A percentile compares a stretch with the other conserved stretches of the same genome.
Conservation (phyloP, 2,113 vertebrate genomes). For the Pongo pygmaeus region DNA sequence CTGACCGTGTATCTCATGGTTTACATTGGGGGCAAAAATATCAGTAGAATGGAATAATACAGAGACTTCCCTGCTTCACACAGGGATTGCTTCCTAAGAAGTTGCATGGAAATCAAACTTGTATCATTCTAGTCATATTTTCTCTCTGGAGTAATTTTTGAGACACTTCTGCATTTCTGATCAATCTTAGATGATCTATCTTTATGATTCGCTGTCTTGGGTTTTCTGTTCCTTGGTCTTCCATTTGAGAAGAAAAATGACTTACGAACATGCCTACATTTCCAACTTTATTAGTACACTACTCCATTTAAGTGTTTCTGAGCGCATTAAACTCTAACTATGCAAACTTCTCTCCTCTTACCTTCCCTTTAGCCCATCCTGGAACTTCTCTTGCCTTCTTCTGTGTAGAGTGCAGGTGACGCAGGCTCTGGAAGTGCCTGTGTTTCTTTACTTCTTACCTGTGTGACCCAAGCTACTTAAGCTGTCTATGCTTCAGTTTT, state of each 20-base stretch:
- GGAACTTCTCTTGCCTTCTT: neutral
- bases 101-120: neutral
- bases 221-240: neutral
- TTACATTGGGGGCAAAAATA: neutral
- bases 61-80: neutral
- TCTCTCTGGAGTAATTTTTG: neutral
- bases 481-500: neutral
- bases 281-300: neutral
- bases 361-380: neutral
- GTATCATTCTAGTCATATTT: neutral
- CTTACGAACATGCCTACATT: neutral
- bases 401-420: neutral
- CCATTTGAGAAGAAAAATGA: conserved; percentile 30
- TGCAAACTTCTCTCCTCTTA: neutral
- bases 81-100: neutral
- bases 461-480: neutral
- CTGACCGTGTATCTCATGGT: fast-evolving
- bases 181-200: neutral
- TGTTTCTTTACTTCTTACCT: neutral
- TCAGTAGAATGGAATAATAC: neutral
- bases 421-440: neutral
- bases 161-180: conserved; percentile 39
- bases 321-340: neutral
- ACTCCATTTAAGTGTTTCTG: neutral
- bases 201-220: conserved; percentile 28